Base-by-base conservation (phyloP, 2,888 invertebrate genomes). In the Epinotia nisella region DNA sequence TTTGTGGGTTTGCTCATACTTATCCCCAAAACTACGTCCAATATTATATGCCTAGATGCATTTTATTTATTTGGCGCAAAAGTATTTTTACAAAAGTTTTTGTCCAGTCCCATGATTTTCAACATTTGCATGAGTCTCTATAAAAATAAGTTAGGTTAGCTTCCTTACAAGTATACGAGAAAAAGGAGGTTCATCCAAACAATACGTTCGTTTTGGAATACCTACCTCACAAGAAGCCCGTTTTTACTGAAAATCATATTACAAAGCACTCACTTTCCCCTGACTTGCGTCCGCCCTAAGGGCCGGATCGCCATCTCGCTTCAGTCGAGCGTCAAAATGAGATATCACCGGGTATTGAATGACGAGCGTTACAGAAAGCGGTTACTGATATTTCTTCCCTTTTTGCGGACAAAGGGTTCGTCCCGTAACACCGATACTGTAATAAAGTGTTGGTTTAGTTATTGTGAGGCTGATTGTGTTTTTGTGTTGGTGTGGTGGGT, bases 301-400 rank as follows among this genome's bases (percentile, higher is more conserved):
- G 83, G 85, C 79, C 77, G 82, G 83, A 88, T 84, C 85, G 85
- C 79, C 86, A 87, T 83, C 85, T 87, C 81, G 80, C 82, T 85
- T 84, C 83, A 86, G 86, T 88, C 88, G 87, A 85, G 87, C 87
- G 88, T 87, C 85, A 90, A 92, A 92, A 91, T 90, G 88, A 90
- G 91, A 92, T 92, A 92, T 92, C 92, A 90, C 87, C 88, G 84
- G 90, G 87, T 92, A 92, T 92, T 90, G 91, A 92, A 92, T 90
- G 91, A 88, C 89, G 87, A 82, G 83, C 84, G 84, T 84, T 79
- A 83, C 86, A 78, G 82, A 85, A 86, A 83, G 83, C 79, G 85
- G 84, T 82, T 83, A 83, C 77, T 75, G 79, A 81, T 82, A 82
- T 82, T 81, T 80, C 78, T 79, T 77, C 77, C 80, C 78, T 79